Conservation (phyloP, 2,888 invertebrate genomes). For the Sesia bembeciformis region DNA sequence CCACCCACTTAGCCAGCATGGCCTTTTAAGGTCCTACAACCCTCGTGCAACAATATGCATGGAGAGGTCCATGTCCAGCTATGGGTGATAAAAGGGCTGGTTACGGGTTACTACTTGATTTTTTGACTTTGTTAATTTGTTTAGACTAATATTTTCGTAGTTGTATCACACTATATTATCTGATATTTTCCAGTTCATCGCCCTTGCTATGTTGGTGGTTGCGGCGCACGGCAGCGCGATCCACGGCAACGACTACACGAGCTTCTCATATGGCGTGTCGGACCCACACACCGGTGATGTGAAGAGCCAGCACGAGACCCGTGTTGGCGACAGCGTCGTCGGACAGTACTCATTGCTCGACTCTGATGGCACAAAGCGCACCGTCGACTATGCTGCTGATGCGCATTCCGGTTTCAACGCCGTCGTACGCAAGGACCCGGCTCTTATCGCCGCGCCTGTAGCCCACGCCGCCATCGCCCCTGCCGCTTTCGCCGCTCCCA, state of each 20-base stretch:
- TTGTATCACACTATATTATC: no score
- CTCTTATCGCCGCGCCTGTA: constrained; percentile 26
- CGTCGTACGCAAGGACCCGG: constrained; percentile 62
- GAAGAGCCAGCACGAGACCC: constrained; percentile 47
- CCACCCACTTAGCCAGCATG: no score
- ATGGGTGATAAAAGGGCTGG: no score
- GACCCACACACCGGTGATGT: constrained; percentile 52
- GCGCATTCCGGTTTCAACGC: constrained; percentile 68
- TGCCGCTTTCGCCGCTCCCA: constrained; percentile 13
- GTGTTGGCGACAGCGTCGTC: constrained; percentile 52
- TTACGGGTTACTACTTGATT: no score
- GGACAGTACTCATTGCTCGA: constrained; percentile 67
- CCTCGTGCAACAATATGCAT: no score
- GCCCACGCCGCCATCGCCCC: constrained; percentile 14
- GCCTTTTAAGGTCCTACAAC: no score
- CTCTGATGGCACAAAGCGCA: constrained; percentile 65
- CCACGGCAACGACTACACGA: constrained; percentile 19
- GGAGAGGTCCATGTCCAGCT: no score
- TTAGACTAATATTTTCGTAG: no score
- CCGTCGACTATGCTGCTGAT: constrained; percentile 70
- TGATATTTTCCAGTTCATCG: constrained; percentile 17
- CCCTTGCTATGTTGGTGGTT: constrained; percentile 23
- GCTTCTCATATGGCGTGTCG: constrained; percentile 49
- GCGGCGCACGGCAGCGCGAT: constrained; percentile 18
- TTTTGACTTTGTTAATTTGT: no score